A percentile compares a stretch with the other conserved stretches of the same genome.
These are phyloP conservation scores for Platypus cylindrus DNA, from an alignment of 2,888 invertebrate species.

Conservation along the genomic window DNA sequence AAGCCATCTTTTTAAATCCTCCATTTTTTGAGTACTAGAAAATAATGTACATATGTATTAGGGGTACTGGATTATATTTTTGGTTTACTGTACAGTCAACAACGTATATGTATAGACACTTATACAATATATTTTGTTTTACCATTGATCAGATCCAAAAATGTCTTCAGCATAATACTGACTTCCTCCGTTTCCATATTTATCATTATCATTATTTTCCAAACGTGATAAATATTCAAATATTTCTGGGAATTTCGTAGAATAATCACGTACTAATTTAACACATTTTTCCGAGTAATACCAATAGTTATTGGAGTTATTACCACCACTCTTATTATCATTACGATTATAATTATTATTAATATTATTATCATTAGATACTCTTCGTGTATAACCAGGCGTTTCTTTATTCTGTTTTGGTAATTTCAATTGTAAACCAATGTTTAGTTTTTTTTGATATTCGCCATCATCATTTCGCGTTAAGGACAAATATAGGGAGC, in stretches of 20 bases:
- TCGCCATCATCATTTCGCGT: constrained; percentile 17
- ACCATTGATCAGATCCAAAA: constrained; percentile 35
- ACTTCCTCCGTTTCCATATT: too few species aligned
- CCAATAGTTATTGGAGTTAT: too few species aligned
- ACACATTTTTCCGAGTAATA: constrained; percentile 66
- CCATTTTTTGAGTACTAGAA: constrained; percentile 39
- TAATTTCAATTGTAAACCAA: constrained; percentile 86
- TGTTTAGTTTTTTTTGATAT: constrained; percentile 50
- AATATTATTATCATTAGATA: constrained; percentile 7
- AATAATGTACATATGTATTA: too few species aligned
- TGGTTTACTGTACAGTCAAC: too few species aligned
- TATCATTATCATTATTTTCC: constrained; percentile 44
- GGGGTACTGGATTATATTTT: too few species aligned
- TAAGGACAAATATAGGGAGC: constrained; percentile 56
- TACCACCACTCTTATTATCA: too few species aligned
- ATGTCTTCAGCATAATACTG: constrained; percentile 59
- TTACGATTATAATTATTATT: too few species aligned
- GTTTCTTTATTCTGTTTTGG: constrained; percentile 65
- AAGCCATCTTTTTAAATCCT: constrained; percentile 50
- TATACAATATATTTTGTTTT: constrained; percentile 6
- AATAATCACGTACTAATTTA: constrained; percentile 57
- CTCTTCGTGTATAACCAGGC: constrained; percentile 48
- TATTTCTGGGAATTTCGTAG: constrained; percentile 57
- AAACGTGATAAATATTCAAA: constrained; percentile 46
- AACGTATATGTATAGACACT: too few species aligned